Percentiles rank a stretch among this genome's conserved stretches.
phyloP scores from a whole-genome alignment of 2,888 invertebrate species.

The Drosophila cracens region DNA sequence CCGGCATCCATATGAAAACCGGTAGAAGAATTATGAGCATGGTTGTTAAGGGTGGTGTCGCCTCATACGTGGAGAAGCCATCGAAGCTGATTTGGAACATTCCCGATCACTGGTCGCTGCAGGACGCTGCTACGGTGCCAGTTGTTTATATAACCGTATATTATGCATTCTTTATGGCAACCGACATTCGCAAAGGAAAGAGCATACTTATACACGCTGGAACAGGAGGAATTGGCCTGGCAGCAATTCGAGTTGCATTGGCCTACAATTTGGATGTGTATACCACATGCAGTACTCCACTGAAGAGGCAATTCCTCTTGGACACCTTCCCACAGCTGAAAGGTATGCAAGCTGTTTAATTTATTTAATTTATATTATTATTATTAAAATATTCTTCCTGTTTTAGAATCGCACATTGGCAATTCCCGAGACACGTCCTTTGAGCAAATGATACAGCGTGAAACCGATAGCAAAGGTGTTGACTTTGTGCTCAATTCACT shows the following conservation, averaged over 20 bases:
- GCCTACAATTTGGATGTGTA: constrained; percentile 88
- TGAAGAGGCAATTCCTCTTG: constrained; percentile 88
- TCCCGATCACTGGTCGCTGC: constrained; percentile 90
- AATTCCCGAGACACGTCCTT: constrained; percentile 95
- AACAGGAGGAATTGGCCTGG: constrained; percentile 91
- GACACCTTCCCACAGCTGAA: constrained; percentile 86
- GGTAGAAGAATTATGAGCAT: constrained; percentile 89
- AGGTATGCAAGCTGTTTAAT: constrained; percentile 82
- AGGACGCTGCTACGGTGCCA: constrained; percentile 92
- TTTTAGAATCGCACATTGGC: constrained; percentile 89
- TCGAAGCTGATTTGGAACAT: constrained; percentile 87
- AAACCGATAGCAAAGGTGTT: constrained; percentile 94
- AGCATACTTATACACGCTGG: constrained; percentile 87
- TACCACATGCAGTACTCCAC: constrained; percentile 89
- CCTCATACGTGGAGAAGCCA: constrained; percentile 84
- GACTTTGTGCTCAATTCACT: constrained; percentile 96
- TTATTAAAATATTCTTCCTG: not conserved
- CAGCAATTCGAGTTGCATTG: constrained; percentile 90
- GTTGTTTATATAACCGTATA: constrained; percentile 91
- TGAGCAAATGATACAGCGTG: constrained; percentile 92
- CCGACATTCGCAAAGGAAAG: constrained; percentile 83
- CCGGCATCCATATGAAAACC: constrained; percentile 86
- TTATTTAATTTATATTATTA: too few species aligned
- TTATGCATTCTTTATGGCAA: constrained; percentile 85
- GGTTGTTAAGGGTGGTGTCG: constrained; percentile 86